phyloP scores from a whole-genome alignment of 2,888 invertebrate genomes.

The Molorchus minor region DNA sequence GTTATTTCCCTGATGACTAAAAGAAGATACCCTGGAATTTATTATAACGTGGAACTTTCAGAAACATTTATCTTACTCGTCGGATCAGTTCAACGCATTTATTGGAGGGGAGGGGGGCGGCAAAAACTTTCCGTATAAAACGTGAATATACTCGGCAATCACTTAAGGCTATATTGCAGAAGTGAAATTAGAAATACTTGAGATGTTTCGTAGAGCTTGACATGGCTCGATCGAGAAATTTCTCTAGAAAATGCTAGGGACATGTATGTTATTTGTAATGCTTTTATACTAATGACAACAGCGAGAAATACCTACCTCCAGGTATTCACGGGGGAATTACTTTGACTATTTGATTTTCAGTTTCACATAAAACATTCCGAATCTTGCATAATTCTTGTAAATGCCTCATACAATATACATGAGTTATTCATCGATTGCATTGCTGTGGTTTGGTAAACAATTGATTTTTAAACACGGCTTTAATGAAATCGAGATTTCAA shows the following conservation, averaged over 20 bases:
- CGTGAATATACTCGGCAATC: constrained; percentile 37
- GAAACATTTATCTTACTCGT: background rate
- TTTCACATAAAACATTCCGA: no score
- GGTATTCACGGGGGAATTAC: no score
- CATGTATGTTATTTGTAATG: background rate
- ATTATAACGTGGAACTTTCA: background rate
- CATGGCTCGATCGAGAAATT: constrained; percentile 3
- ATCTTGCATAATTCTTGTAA: no score
- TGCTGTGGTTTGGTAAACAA: no score
- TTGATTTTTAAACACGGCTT: no score
- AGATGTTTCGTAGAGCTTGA: constrained; percentile 2
- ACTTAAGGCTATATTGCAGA: constrained; percentile 21
- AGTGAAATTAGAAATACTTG: constrained; percentile 6
- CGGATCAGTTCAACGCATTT: constrained; percentile 6
- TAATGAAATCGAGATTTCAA: no score
- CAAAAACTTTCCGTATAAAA: constrained; percentile 17
- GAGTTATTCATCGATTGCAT: no score
- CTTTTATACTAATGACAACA: constrained; percentile 16
- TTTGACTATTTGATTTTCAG: no score
- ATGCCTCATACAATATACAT: no score
- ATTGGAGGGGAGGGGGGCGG: background rate
- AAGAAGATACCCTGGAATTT: no score
- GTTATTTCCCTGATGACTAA: no score
- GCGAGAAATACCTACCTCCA: no score
- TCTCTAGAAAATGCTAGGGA: constrained; percentile 5